phyloP scores from a whole-genome alignment of 2,888 invertebrate species.

The Lithophane ornitopus region DNA sequence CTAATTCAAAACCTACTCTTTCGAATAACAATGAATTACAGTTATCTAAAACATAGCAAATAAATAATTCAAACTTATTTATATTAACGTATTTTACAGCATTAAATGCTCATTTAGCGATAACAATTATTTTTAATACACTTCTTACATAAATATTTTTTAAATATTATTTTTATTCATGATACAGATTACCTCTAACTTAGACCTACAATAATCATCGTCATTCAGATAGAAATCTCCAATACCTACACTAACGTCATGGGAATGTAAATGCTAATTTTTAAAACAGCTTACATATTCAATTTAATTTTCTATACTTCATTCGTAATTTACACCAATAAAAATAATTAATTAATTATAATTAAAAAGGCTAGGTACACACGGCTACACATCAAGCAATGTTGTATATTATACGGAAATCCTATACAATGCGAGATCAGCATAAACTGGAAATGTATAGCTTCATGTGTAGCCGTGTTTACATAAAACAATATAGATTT shows the following conservation, averaged over 20 bases:
- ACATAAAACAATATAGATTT: too few species aligned
- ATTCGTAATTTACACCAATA: slow-evolving; percentile 6
- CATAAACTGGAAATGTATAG: too few species aligned
- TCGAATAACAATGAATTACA: slow-evolving; percentile 21
- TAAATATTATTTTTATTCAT: slow-evolving; percentile 16
- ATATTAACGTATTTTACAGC: slow-evolving; percentile 46
- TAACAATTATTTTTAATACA: slow-evolving; percentile 29
- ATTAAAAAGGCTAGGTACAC: not conserved
- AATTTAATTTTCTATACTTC: not conserved
- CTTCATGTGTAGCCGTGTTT: too few species aligned
- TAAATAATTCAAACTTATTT: not conserved
- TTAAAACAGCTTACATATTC: not conserved
- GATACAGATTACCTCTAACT: slow-evolving; percentile 36
- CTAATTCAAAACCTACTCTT: slow-evolving; percentile 15
- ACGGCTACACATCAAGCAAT: too few species aligned
- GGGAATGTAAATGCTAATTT: not conserved
- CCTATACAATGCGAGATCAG: too few species aligned
- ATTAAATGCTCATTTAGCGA: slow-evolving; percentile 49
- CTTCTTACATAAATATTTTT: slow-evolving; percentile 30
- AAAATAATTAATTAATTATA: not conserved
- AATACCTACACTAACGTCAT: slow-evolving; percentile 2
- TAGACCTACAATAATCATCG: slow-evolving; percentile 22
- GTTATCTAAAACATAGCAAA: slow-evolving; percentile 22
- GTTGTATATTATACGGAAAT: too few species aligned
- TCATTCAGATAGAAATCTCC: slow-evolving; percentile 1